Conservation (phyloP, 2,113 vertebrate genomes). For the Rhinoptilus africanus region DNA sequence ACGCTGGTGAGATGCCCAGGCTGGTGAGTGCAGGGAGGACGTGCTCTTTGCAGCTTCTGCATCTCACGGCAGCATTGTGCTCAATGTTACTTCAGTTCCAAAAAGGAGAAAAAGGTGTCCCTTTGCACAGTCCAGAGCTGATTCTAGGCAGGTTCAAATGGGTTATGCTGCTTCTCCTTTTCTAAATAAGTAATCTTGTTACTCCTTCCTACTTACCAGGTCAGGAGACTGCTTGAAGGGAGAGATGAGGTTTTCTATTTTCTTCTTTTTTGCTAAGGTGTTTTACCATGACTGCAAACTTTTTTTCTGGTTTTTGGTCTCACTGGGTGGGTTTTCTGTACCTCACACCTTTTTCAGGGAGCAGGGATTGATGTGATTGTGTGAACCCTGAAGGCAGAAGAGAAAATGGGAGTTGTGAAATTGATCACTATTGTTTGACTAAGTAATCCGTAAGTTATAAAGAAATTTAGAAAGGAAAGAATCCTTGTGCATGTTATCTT, state of each 20-base stretch:
- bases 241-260: fast-evolving
- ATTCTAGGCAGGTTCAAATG: fast-evolving
- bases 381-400: not conserved
- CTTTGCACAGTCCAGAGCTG: not conserved
- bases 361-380: not conserved
- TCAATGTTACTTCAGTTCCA: not conserved
- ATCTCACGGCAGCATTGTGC: not conserved
- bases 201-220: not conserved
- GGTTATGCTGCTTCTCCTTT: not conserved
- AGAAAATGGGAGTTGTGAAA: not conserved
- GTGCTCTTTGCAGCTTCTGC: not conserved
- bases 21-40: not conserved
- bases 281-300: not conserved
- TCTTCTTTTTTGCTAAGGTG: not conserved
- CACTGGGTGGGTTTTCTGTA: not conserved
- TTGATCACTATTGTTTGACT: not conserved
- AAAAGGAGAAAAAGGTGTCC: not conserved
- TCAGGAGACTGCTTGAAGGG: not conserved
- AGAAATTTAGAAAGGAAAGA: not conserved
- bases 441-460: not conserved
- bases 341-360: not conserved
- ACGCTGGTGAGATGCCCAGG: not conserved
- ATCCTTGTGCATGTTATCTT: not conserved
- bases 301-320: not conserved
- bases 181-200: not conserved